Conservation (phyloP, 1,140 invertebrate genomes). For the Nephila pilipes region DNA sequence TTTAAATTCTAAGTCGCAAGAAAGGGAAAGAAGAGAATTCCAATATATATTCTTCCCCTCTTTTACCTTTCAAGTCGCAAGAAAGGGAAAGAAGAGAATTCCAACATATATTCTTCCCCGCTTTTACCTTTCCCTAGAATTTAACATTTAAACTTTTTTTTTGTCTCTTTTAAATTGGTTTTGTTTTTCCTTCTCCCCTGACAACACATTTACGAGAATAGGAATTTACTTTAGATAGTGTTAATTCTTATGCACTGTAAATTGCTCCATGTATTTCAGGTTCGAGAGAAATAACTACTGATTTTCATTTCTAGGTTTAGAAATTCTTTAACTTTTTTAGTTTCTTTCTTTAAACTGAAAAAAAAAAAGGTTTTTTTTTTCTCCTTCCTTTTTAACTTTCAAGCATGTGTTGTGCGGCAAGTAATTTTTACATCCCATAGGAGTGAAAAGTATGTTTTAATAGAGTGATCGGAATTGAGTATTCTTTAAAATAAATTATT, state of each 20-base stretch:
- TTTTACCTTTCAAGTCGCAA: no score
- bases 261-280: not conserved
- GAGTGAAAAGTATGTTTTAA: not conserved
- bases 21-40: no score
- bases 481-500: constrained; percentile 39
- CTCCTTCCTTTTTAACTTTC: no score
- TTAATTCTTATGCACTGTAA: not conserved
- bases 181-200: no score
- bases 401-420: not conserved
- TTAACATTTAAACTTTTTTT: no score
- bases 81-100: no score
- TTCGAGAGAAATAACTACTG: not conserved
- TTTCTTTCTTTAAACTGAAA: no score
- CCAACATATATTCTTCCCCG: no score
- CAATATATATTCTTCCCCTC: no score
- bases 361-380: not conserved
- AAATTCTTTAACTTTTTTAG: not conserved
- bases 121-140: no score
- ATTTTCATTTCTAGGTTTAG: not conserved
- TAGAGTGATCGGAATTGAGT: not conserved
- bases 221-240: not conserved
- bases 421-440: not conserved
- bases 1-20: no score
- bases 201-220: not conserved
- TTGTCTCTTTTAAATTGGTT: no score